Conservation (phyloP, 2,888 invertebrate species). For the Agriopis marginaria region DNA sequence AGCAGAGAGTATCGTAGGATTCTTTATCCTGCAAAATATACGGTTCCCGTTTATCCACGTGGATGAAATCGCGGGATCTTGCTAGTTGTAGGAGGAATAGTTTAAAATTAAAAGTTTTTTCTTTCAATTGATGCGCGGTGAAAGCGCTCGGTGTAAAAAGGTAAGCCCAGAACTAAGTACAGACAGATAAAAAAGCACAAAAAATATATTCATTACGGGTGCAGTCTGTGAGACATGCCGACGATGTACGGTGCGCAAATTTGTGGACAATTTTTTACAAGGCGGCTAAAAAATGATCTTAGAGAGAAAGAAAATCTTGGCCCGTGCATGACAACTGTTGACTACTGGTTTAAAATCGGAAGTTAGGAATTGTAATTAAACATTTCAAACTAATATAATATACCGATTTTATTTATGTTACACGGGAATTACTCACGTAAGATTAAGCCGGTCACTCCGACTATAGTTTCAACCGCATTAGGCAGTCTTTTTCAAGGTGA, state of each 20-base stretch:
- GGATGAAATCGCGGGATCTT: background rate
- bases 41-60: background rate
- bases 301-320: too few species aligned
- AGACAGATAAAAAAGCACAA: constrained; percentile 58
- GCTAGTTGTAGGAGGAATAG: constrained; percentile 10
- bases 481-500: too few species aligned
- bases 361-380: too few species aligned
- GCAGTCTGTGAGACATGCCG: constrained; percentile 56
- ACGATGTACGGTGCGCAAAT: constrained; percentile 48
- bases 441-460: too few species aligned
- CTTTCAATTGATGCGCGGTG: constrained; percentile 36
- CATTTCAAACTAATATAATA: too few species aligned
- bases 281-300: too few species aligned
- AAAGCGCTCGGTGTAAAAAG: constrained; percentile 48
- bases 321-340: too few species aligned
- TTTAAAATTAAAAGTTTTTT: constrained; percentile 19
- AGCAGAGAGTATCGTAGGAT: too few species aligned
- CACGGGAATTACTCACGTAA: too few species aligned
- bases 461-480: too few species aligned
- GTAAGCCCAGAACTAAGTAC: constrained; percentile 54
- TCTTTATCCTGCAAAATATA: background rate
- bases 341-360: too few species aligned
- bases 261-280: background rate
- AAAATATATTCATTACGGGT: constrained; percentile 60
- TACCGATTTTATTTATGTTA: too few species aligned